Evolutionary conservation across 2,797 vertebrate species (phyloP).

Genomic region (Enteromius unitaeniatus): DNA sequence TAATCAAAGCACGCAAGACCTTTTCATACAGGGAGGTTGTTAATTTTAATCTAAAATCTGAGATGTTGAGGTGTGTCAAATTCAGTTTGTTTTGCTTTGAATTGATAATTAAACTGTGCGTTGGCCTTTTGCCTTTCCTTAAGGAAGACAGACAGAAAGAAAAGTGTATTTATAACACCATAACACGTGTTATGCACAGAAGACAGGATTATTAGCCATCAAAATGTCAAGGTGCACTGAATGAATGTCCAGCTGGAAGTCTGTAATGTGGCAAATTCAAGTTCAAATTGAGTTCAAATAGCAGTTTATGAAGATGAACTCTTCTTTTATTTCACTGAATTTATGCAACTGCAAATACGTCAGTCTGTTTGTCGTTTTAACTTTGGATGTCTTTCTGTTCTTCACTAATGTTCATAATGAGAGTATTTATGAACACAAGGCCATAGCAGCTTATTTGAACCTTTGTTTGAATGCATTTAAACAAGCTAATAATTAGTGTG

Average conservation of each 20-base stretch:
- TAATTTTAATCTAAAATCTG: conserved; percentile 33
- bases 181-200: neutral
- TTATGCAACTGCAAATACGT: neutral
- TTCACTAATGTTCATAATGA: conserved; percentile 33
- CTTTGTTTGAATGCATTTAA: conserved; percentile 1
- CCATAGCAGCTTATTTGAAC: neutral
- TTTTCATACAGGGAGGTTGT: conserved; percentile 32
- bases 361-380: conserved; percentile 15
- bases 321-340: conserved; percentile 11
- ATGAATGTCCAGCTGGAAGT: conserved; percentile 32
- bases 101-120: conserved; percentile 6
- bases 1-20: conserved; percentile 48
- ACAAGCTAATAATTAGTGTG: neutral
- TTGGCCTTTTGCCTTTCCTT: conserved; percentile 23
- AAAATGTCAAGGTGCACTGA: conserved; percentile 9
- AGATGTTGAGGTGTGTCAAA: conserved; percentile 18
- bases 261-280: conserved; percentile 22
- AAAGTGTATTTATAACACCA: conserved; percentile 2
- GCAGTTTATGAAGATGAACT: conserved; percentile 33
- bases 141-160: neutral
- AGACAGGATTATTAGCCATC: conserved; percentile 22
- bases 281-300: conserved; percentile 34
- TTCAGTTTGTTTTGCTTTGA: conserved; percentile 44
- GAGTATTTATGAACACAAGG: conserved; percentile 18
- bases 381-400: neutral